phyloP scores from a whole-genome alignment of 2,797 vertebrate species.

The Macroramphosus scolopax region DNA sequence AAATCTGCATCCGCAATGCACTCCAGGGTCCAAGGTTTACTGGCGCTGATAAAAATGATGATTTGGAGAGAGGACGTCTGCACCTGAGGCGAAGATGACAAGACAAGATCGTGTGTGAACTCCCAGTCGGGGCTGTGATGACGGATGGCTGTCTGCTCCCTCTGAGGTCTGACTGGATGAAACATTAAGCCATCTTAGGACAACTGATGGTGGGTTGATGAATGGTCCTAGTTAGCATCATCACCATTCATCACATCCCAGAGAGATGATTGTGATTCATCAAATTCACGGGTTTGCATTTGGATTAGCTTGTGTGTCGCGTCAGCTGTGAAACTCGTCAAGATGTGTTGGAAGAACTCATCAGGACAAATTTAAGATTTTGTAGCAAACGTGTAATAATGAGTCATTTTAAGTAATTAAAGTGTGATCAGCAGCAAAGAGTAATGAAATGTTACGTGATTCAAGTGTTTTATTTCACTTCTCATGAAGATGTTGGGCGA shows the following conservation, averaged over 20 bases:
- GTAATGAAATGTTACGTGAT: slow-evolving; percentile 15
- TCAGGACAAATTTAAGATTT: too few species aligned
- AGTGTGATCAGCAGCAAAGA: slow-evolving; percentile 19
- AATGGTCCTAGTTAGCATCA: slow-evolving; percentile 70
- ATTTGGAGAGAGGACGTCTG: slow-evolving; percentile 59
- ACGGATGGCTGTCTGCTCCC: slow-evolving; percentile 63
- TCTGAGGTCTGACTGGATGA: slow-evolving; percentile 67
- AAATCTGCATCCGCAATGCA: slow-evolving; percentile 58
- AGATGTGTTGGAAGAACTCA: slow-evolving; percentile 40
- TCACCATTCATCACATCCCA: slow-evolving; percentile 56
- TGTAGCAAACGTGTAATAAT: too few species aligned
- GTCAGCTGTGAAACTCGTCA: slow-evolving; percentile 22
- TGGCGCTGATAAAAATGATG: slow-evolving; percentile 70
- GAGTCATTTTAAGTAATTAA: too few species aligned
- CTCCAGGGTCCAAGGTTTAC: slow-evolving; percentile 60
- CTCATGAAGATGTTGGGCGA: too few species aligned
- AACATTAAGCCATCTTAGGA: slow-evolving; percentile 72
- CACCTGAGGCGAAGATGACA: slow-evolving; percentile 63
- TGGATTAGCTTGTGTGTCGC: slow-evolving; percentile 62
- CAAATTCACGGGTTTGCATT: slow-evolving; percentile 60
- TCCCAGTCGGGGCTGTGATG: slow-evolving; percentile 57
- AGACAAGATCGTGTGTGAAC: slow-evolving; percentile 65
- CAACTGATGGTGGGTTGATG: slow-evolving; percentile 68
- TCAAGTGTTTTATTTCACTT: slow-evolving; percentile 8
- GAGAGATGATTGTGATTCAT: slow-evolving; percentile 60